Conservation (phyloP, 2,888 invertebrate genomes). For the Volucella inflata region DNA sequence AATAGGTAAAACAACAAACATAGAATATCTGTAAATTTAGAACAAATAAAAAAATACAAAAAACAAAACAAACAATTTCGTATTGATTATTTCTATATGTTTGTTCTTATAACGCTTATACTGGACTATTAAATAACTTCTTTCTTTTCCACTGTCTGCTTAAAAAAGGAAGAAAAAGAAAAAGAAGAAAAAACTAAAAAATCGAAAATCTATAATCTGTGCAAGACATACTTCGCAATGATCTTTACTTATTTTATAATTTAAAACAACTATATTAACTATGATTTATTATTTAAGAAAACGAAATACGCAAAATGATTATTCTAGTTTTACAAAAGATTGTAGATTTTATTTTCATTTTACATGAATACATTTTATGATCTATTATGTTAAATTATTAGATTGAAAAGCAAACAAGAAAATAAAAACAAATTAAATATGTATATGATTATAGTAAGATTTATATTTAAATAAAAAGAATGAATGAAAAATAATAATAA, state of each 20-base stretch:
- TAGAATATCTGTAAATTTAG: slow-evolving; percentile 63
- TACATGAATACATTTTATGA: slow-evolving; percentile 32
- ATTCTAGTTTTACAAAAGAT: slow-evolving; percentile 61
- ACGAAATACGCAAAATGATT: slow-evolving; percentile 9
- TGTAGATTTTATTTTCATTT: slow-evolving; percentile 59
- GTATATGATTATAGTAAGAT: slow-evolving; percentile 69
- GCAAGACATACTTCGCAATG: slow-evolving; percentile 60
- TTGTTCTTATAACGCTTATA: slow-evolving; percentile 46
- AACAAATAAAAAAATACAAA: slow-evolving; percentile 25
- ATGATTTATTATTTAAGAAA: slow-evolving; percentile 21
- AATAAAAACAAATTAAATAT: slow-evolving; percentile 44
- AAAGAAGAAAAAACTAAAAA: not conserved
- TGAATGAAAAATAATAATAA: slow-evolving; percentile 33
- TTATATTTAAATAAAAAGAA: slow-evolving; percentile 56
- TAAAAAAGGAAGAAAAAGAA: slow-evolving; percentile 4
- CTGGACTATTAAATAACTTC: slow-evolving; percentile 33
- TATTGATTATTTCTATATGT: slow-evolving; percentile 41
- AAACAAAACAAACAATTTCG: slow-evolving; percentile 1
- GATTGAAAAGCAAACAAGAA: slow-evolving; percentile 3
- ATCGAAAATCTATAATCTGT: slow-evolving; percentile 36
- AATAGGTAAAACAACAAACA: slow-evolving; percentile 29
- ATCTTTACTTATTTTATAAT: slow-evolving; percentile 34
- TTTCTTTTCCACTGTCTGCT: slow-evolving; percentile 46
- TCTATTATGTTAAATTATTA: slow-evolving; percentile 63
- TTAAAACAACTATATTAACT: slow-evolving; percentile 22